phyloP scores from a whole-genome alignment of 2,797 vertebrate species.

The Garrulus glandarius region DNA sequence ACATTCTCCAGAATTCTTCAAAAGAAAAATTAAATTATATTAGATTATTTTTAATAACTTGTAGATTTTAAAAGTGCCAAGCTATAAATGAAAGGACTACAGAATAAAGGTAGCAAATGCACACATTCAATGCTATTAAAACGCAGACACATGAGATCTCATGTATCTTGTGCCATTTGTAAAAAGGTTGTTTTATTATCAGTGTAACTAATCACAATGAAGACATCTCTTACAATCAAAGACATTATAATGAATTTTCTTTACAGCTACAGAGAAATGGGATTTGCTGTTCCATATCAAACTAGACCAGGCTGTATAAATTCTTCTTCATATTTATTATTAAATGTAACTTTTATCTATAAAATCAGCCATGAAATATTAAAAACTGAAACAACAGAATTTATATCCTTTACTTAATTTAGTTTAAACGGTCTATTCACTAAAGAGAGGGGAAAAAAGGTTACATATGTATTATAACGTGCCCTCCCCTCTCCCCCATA shows the following conservation, averaged over 20 bases:
- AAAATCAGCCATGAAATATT: slow-evolving; percentile 82
- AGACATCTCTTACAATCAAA: slow-evolving; percentile 76
- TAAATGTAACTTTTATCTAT: slow-evolving; percentile 81
- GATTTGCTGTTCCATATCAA: slow-evolving; percentile 81
- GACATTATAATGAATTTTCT: slow-evolving; percentile 83
- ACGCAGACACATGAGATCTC: slow-evolving; percentile 46
- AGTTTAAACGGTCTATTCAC: slow-evolving; percentile 77
- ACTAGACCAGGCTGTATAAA: slow-evolving; percentile 77
- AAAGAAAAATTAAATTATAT: slow-evolving; percentile 37
- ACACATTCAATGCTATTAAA: slow-evolving; percentile 66
- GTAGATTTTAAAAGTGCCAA: slow-evolving; percentile 11
- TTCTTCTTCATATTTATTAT: slow-evolving; percentile 80
- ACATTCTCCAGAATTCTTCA: neutral
- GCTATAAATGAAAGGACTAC: slow-evolving; percentile 17
- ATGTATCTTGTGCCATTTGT: slow-evolving; percentile 67
- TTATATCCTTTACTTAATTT: slow-evolving; percentile 80
- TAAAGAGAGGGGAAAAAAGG: slow-evolving; percentile 53
- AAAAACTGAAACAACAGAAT: slow-evolving; percentile 80
- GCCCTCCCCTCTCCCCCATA: slow-evolving; percentile 15
- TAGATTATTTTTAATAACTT: slow-evolving; percentile 48
- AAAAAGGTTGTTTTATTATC: slow-evolving; percentile 79
- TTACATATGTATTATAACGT: slow-evolving; percentile 40
- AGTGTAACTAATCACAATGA: slow-evolving; percentile 78
- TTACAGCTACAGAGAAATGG: slow-evolving; percentile 80
- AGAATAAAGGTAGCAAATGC: slow-evolving; percentile 50